A percentile compares a stretch with the other conserved stretches of the same genome.
Evolutionary conservation across 2,797 vertebrate genomes (phyloP).

Genomic region (Morelia viridis): DNA sequence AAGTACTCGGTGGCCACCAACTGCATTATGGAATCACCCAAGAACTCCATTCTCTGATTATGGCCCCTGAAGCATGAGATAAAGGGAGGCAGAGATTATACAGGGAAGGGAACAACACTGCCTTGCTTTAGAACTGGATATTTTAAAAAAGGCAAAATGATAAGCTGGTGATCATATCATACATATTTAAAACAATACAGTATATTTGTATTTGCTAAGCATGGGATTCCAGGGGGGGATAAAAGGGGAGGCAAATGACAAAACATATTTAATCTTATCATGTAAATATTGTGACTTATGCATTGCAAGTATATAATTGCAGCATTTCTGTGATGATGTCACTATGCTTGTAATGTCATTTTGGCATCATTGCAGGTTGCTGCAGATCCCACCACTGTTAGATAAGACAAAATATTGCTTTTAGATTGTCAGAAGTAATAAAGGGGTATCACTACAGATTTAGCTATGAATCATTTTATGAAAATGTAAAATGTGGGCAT

Average conservation of each 20-base stretch:
- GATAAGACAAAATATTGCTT: conserved; percentile 47
- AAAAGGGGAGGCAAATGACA: neutral
- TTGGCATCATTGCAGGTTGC: neutral
- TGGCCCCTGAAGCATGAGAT: conserved; percentile 84
- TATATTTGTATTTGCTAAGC: conserved; percentile 32
- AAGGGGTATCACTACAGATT: too few relatives aligned
- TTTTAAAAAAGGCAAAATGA: neutral
- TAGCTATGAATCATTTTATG: neutral
- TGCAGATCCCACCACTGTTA: neutral
- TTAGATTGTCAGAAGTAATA: neutral
- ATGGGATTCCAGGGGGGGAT: neutral
- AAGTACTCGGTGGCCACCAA: conserved; percentile 97
- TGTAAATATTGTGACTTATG: neutral
- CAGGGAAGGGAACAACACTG: conserved; percentile 44
- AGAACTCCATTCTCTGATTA: conserved; percentile 99
- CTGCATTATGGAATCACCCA: conserved; percentile 99
- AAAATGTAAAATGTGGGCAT: neutral
- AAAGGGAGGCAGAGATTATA: conserved; percentile 59
- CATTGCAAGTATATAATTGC: neutral
- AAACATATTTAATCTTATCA: neutral
- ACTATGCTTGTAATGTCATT: neutral
- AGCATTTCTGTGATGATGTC: neutral
- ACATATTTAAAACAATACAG: conserved; percentile 30
- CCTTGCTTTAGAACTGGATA: conserved; percentile 3
- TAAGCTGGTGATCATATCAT: conserved; percentile 43